Conservation (phyloP, 2,888 invertebrate genomes). For the Acrobasis consociella region DNA sequence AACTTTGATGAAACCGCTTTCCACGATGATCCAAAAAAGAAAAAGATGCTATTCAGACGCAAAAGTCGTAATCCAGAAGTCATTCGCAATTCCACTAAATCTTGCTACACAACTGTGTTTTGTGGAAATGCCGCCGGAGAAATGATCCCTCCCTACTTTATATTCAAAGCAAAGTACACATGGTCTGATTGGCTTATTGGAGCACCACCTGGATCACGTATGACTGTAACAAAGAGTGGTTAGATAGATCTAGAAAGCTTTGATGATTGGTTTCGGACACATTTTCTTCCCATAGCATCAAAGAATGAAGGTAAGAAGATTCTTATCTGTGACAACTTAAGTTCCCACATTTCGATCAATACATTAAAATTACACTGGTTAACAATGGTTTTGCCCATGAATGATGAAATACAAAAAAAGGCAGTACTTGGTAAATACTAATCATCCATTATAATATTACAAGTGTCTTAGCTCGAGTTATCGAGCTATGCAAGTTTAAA, state of each 20-base stretch:
- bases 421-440: too few relatives aligned
- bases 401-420: too few relatives aligned
- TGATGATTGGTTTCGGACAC: constrained; percentile 34
- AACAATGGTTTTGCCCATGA: too few relatives aligned
- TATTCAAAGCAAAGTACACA: constrained; percentile 35
- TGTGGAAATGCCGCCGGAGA: constrained; percentile 24
- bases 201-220: constrained; percentile 34
- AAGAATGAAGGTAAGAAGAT: constrained; percentile 33
- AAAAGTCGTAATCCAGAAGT: constrained; percentile 34
- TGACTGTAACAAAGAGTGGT: constrained; percentile 32
- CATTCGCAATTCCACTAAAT: constrained; percentile 37
- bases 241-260: constrained; percentile 36
- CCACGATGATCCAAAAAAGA: constrained; percentile 35
- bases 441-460: too few relatives aligned
- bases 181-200: constrained; percentile 35
- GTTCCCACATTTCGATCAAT: constrained; percentile 32
- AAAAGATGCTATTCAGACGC: constrained; percentile 33
- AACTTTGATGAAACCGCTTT: constrained; percentile 37
- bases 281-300: constrained; percentile 29
- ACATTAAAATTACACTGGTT: constrained; percentile 27
- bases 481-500: too few relatives aligned
- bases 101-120: constrained; percentile 36
- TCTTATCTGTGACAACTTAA: constrained; percentile 20
- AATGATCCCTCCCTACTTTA: constrained; percentile 31
- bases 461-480: too few relatives aligned